Conservation (phyloP, 2,888 invertebrate genomes). For the Thelaira solivaga region DNA sequence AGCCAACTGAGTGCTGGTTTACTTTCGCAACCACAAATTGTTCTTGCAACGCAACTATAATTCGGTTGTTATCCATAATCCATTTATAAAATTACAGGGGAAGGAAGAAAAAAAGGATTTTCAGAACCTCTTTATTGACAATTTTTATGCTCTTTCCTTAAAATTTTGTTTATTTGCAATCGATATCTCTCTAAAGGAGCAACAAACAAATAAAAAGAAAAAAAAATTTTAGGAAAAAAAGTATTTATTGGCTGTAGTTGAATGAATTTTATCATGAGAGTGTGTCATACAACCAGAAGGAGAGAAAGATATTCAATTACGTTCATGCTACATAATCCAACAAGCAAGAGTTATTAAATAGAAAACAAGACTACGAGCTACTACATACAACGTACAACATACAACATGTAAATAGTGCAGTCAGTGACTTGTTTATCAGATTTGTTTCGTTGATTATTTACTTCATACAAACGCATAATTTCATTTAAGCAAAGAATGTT, state of each 20-base stretch:
- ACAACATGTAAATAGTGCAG: not conserved
- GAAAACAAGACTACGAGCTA: not conserved
- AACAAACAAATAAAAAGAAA: conserved; percentile 2
- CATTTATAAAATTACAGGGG: no score
- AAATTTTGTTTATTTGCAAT: not conserved
- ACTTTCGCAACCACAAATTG: no score
- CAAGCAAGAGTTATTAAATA: not conserved
- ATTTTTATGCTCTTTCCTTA: no score
- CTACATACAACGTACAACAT: not conserved
- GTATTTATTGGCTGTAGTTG: not conserved
- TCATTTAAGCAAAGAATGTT: conserved; percentile 23
- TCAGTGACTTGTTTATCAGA: conserved; percentile 28
- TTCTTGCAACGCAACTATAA: no score
- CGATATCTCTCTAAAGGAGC: not conserved
- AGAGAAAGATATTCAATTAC: no score
- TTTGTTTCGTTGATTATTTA: conserved; percentile 9
- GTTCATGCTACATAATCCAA: not conserved
- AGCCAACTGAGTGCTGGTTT: no score
- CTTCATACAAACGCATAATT: not conserved
- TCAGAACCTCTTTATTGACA: no score
- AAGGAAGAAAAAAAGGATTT: no score
- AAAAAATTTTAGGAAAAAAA: not conserved
- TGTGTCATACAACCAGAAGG: no score
- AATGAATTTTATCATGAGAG: conserved; percentile 17
- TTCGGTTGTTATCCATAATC: no score